Conservation (phyloP, 1,140 invertebrate genomes). For the Cecropterus lyciades region DNA sequence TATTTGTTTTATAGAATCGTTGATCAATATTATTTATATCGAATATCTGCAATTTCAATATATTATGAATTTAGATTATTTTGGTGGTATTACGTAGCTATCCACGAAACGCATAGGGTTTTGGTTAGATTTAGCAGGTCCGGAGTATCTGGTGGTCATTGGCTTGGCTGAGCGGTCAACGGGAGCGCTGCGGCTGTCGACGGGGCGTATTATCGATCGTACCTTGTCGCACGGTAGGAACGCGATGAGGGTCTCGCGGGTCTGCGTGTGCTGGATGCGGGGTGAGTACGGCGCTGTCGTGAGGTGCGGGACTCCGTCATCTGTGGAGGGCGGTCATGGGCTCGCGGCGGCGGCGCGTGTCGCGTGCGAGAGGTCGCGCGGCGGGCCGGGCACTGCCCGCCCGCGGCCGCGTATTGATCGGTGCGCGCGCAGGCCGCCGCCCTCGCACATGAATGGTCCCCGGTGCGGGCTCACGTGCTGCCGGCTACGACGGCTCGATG, state of each 20-base stretch:
- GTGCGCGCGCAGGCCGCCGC: constrained; percentile 75
- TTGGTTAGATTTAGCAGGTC: background rate
- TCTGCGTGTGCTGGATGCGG: constrained; percentile 55
- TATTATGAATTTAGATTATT: background rate
- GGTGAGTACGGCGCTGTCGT: constrained; percentile 52
- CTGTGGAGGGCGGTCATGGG: constrained; percentile 76
- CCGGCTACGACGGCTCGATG: constrained; percentile 7
- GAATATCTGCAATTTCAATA: too few relatives aligned
- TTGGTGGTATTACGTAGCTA: background rate
- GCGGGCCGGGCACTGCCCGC: constrained; percentile 71
- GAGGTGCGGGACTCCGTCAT: constrained; percentile 70
- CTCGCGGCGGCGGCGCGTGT: constrained; percentile 44
- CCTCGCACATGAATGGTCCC: constrained; percentile 74
- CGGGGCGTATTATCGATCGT: constrained; percentile 62
- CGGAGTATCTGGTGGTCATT: background rate
- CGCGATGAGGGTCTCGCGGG: constrained; percentile 46
- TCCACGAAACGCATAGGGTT: background rate
- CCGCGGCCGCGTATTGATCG: constrained; percentile 62
- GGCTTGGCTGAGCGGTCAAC: constrained; percentile 37
- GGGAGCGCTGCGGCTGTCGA: constrained; percentile 44
- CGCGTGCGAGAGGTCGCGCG: constrained; percentile 67
- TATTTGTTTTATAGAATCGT: too few relatives aligned
- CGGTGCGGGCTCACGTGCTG: constrained; percentile 63
- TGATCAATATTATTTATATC: too few relatives aligned
- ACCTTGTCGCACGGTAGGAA: constrained; percentile 62